These are phyloP conservation scores for Hirundo rustica DNA, from an alignment of 2,797 vertebrate genomes.

Conservation along the genomic window DNA sequence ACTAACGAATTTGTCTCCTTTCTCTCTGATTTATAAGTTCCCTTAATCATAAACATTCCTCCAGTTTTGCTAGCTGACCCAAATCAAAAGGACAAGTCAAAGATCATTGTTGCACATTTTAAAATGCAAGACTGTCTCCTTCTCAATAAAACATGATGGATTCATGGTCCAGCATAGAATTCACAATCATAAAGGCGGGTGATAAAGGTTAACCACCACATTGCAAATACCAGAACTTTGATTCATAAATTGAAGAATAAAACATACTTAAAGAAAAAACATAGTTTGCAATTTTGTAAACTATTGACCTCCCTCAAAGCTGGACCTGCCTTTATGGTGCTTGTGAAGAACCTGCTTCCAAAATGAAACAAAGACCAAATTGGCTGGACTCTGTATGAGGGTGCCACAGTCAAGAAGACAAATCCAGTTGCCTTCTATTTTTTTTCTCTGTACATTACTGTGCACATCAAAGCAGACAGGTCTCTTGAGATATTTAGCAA, in stretches of 20 bases:
- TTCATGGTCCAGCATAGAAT: constrained; percentile 50
- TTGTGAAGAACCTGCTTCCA: neutral
- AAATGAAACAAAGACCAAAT: neutral
- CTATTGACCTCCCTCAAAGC: constrained; percentile 18
- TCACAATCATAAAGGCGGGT: constrained; percentile 45
- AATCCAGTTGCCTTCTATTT: neutral
- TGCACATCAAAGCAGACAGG: neutral
- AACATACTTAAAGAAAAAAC: constrained; percentile 13
- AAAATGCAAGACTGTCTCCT: constrained; percentile 59
- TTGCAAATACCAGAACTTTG: constrained; percentile 35
- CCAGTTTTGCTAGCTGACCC: constrained; percentile 52
- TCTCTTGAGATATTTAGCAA: neutral
- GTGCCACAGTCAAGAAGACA: neutral
- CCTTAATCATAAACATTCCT: constrained; percentile 65
- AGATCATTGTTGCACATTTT: constrained; percentile 55
- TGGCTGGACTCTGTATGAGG: neutral
- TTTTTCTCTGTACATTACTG: neutral
- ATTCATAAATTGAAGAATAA: constrained; percentile 27
- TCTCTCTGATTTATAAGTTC: constrained; percentile 55
- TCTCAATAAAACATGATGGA: constrained; percentile 67
- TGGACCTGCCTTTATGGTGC: neutral
- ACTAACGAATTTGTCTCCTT: neutral
- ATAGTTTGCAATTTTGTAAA: neutral
- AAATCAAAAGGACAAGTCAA: constrained; percentile 66
- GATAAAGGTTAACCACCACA: constrained; percentile 61